Evolutionary conservation across 2,113 vertebrate species (phyloP).

Genomic region (Pterophyllum scalare): DNA sequence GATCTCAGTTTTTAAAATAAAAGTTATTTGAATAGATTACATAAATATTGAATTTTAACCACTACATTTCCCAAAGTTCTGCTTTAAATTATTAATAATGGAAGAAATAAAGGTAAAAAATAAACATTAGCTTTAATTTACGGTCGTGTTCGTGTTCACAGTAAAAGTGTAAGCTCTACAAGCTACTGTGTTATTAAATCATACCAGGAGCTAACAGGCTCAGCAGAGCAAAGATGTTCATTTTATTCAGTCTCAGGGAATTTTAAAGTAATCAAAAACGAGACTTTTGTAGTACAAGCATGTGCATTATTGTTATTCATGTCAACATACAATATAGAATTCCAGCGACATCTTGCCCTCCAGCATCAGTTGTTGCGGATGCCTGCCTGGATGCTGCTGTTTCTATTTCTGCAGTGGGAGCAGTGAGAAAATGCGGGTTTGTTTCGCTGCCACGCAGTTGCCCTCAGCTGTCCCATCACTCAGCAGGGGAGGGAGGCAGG

Average conservation of each 20-base stretch:
- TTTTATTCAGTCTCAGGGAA: too few species aligned
- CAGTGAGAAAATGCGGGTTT: constrained; percentile 53
- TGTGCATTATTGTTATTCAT: too few species aligned
- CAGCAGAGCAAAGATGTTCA: too few species aligned
- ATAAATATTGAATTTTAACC: background rate
- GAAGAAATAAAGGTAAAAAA: background rate
- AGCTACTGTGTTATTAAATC: too few species aligned
- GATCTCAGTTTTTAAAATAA: background rate
- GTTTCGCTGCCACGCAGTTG: constrained; percentile 38
- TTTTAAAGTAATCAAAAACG: background rate
- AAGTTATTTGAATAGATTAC: background rate
- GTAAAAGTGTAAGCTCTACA: too few species aligned
- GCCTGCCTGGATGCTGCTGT: constrained; percentile 44
- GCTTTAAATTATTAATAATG: background rate
- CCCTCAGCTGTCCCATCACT: constrained; percentile 70
- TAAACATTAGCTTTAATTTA: background rate
- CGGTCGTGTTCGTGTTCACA: too few species aligned
- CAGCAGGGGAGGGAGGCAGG: constrained; percentile 50
- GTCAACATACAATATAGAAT: background rate
- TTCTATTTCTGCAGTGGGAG: constrained; percentile 60
- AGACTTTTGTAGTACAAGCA: too few species aligned
- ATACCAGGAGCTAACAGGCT: too few species aligned
- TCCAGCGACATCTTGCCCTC: constrained; percentile 13
- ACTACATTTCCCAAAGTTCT: background rate
- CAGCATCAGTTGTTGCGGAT: constrained; percentile 39